These are phyloP conservation scores for Latheticus oryzae DNA, from an alignment of 2,888 invertebrate species.

Conservation along the genomic window DNA sequence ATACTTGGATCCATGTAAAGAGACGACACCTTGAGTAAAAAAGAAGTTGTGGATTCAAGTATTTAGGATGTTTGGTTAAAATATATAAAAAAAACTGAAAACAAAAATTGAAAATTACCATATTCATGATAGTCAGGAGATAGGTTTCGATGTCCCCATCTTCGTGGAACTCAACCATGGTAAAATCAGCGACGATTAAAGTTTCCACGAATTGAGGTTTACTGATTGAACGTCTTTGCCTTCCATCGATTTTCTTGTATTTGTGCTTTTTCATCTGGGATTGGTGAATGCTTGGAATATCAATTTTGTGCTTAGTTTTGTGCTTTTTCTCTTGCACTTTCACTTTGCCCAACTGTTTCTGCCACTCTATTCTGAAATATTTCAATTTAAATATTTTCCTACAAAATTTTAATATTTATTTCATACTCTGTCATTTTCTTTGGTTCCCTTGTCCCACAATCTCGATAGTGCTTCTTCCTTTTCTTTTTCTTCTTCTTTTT, in stretches of 20 bases:
- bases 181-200: constrained; percentile 86
- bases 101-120: constrained; percentile 72
- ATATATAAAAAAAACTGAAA: too few relatives aligned
- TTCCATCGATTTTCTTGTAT: constrained; percentile 58
- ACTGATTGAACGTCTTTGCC: constrained; percentile 74
- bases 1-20: constrained; percentile 90
- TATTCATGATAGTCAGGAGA: constrained; percentile 92
- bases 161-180: constrained; percentile 88
- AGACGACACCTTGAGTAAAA: constrained; percentile 72
- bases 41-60: not conserved
- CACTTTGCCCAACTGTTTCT: constrained; percentile 66
- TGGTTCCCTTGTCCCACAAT: constrained; percentile 71
- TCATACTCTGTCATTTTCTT: constrained; percentile 66
- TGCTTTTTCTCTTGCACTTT: constrained; percentile 66
- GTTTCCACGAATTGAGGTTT: constrained; percentile 85
- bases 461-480: constrained; percentile 67
- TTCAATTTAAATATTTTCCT: constrained; percentile 14
- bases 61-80: constrained; percentile 3
- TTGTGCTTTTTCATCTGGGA: constrained; percentile 62
- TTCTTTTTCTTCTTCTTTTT: constrained; percentile 66
- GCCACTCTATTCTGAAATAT: constrained; percentile 71
- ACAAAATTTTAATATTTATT: too few relatives aligned
- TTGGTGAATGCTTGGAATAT: constrained; percentile 60
- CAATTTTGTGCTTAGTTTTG: constrained; percentile 54
- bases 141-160: constrained; percentile 86